A percentile compares a stretch with the other conserved stretches of the same genome.
These are phyloP conservation scores for Podarcis lilfordi DNA, from an alignment of 2,797 vertebrate species.

Conservation along the genomic window DNA sequence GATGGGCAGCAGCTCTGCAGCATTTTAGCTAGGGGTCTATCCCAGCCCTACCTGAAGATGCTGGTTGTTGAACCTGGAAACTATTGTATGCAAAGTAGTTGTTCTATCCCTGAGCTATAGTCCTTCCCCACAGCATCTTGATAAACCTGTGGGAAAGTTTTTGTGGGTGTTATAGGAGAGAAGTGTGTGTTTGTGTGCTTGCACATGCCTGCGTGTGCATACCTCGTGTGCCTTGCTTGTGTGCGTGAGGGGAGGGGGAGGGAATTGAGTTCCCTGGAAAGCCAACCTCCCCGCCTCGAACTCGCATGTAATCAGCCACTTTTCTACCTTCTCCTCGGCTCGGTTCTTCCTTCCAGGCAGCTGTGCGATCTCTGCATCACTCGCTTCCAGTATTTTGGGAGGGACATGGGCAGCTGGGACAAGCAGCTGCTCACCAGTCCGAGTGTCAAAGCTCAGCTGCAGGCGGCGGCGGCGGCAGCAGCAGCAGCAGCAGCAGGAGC, in stretches of 20 bases:
- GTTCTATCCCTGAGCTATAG: no score
- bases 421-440: not conserved
- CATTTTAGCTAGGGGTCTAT: no score
- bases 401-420: not conserved
- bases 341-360: not conserved
- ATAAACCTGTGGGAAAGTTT: not conserved
- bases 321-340: not conserved
- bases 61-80: no score
- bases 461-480: not conserved
- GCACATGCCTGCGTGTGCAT: not conserved
- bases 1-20: no score
- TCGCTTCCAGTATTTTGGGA: no score
- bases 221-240: no score
- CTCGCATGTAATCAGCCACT: no score
- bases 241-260: no score
- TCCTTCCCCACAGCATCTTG: not conserved
- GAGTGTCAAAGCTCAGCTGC: not conserved
- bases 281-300: not conserved
- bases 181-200: not conserved
- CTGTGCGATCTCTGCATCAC: no score
- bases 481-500: not conserved
- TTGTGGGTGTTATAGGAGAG: not conserved
- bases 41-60: no score
- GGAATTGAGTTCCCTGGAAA: not conserved
- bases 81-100: no score